Base-by-base conservation (phyloP, 2,113 vertebrate species). In the Atlantisia rogersi region DNA sequence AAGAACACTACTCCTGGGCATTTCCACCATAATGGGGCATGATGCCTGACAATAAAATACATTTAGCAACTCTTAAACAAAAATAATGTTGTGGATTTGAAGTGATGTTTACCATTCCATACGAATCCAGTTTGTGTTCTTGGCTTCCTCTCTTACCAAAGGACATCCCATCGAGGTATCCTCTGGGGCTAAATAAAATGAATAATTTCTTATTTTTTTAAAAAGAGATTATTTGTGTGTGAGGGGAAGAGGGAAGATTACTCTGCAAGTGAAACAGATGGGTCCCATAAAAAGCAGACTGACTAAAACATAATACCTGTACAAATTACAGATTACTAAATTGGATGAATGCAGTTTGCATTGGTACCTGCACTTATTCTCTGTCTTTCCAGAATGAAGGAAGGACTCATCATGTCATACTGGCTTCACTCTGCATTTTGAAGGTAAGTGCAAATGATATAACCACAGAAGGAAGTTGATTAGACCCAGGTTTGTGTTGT, bases 11-110 rank as follows among this genome's bases (percentile, higher is more conserved):
- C 91, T 96, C 94, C 94, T 95, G 97, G 92, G 95, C 94, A 95
- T 97, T 97, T 97, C 95, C 94, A 96, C 75, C 82, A 86, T 94
- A 95, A 79, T 94, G 86, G 94, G 79, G 78, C 95, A 52, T 94
- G 96, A 97, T 97, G 95, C 93, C 74, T 86, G 95, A 96, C 93
- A 96, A 92, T 64, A 92, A 96, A 97, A 97, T 83, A 96, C 73
- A 95, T 75, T 64, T 74, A 95, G 84, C 81, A 88, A 15, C 46
- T 93, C 97, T 95, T 90, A 95, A 98, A 96, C 82, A 88, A 81
- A 89, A 88, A 28, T 35, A 5, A 60, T 56, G n/a, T 42, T 52
- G 68, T 80, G 88, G 78, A 88, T 95, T 93, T 87, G 60, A 14
- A 77, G 42, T 20, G 65, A 71, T 95, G 88, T 94, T 94, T 92